Evolutionary conservation across 2,888 invertebrate genomes (phyloP).

Genomic region (Cyaniris semiargus): DNA sequence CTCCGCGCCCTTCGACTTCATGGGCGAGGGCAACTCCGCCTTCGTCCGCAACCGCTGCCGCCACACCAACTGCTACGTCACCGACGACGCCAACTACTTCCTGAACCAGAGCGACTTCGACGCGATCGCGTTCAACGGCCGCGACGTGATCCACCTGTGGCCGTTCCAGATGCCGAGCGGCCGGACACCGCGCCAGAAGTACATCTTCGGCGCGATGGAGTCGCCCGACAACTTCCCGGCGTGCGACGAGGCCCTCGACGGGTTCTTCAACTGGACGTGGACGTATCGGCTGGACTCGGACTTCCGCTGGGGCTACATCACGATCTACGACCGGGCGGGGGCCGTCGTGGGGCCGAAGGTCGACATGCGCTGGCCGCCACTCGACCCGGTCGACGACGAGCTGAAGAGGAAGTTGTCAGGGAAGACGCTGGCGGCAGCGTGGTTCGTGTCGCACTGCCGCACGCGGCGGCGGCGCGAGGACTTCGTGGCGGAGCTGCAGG

Average conservation of each 20-base stretch:
- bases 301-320: conserved; percentile 46
- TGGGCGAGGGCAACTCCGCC: conserved; percentile 40
- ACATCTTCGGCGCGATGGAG: conserved; percentile 57
- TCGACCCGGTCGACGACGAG: conserved; percentile 42
- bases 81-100: conserved; percentile 39
- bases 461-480: conserved; percentile 42
- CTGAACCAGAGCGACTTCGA: conserved; percentile 38
- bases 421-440: conserved; percentile 49
- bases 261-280: conserved; percentile 50
- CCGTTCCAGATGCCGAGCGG: conserved; percentile 39
- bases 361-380: conserved; percentile 44
- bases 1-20: conserved; percentile 41
- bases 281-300: conserved; percentile 48
- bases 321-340: conserved; percentile 42
- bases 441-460: conserved; percentile 50
- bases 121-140: conserved; percentile 44
- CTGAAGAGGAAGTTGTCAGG: conserved; percentile 41
- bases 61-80: conserved; percentile 45
- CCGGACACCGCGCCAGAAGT: conserved; percentile 55
- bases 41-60: conserved; percentile 42
- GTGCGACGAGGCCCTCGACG: conserved; percentile 48
- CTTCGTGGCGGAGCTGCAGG: conserved; percentile 40
- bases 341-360: conserved; percentile 44
- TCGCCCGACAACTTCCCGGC: conserved; percentile 55
- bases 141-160: conserved; percentile 40